A percentile compares a stretch with the other conserved stretches of the same genome.
These are phyloP conservation scores for Furnarius figulus DNA, from an alignment of 2,113 vertebrate species.

Conservation along the genomic window DNA sequence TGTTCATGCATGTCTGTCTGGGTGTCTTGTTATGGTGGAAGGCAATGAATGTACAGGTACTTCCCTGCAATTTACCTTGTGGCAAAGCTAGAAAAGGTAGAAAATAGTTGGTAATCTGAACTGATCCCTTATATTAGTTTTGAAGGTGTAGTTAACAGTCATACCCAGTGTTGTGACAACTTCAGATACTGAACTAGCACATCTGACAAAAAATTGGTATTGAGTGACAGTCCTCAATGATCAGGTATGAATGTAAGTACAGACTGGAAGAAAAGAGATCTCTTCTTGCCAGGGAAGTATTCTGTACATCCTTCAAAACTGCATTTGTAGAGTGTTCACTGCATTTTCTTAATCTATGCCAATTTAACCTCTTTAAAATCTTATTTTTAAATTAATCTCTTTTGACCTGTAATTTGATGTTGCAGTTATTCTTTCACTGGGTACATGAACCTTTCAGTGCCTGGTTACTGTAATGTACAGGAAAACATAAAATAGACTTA, in stretches of 20 bases:
- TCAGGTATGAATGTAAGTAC: background rate
- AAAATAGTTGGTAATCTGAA: background rate
- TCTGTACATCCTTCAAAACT: background rate
- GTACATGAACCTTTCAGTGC: background rate
- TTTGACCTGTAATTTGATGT: background rate
- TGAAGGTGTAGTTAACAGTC: background rate
- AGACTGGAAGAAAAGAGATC: background rate
- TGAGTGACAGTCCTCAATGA: background rate
- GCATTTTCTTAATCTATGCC: background rate
- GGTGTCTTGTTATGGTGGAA: background rate
- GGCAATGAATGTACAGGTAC: background rate
- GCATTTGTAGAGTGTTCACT: background rate
- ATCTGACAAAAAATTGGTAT: background rate
- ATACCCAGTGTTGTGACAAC: background rate
- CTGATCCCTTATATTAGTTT: background rate
- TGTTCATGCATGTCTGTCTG: background rate
- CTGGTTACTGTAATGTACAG: background rate
- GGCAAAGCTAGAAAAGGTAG: background rate
- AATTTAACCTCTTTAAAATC: background rate
- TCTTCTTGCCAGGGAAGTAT: background rate
- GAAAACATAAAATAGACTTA: background rate
- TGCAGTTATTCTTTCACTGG: background rate
- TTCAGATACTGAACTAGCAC: background rate
- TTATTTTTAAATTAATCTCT: background rate
- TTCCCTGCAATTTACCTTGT: background rate